These are phyloP conservation scores for Iguana delicatissima DNA, from an alignment of 2,797 vertebrate species.

Conservation along the genomic window DNA sequence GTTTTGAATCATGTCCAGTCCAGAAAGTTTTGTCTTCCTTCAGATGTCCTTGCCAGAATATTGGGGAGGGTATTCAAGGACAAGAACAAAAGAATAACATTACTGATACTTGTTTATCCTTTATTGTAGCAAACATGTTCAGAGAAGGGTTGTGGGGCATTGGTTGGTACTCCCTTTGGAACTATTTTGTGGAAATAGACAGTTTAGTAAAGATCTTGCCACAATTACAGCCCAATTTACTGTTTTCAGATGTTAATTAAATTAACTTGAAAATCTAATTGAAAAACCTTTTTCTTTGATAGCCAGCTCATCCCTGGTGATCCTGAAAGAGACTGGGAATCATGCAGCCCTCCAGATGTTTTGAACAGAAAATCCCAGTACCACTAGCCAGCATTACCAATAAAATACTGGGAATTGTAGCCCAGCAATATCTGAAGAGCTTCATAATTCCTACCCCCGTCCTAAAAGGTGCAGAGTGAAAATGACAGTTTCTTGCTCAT, in stretches of 20 bases:
- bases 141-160: background rate
- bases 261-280: conserved; percentile 22
- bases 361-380: too few species aligned
- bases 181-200: background rate
- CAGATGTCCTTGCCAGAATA: background rate
- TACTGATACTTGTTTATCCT: background rate
- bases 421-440: too few species aligned
- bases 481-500: background rate
- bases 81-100: background rate
- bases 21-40: background rate
- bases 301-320: background rate
- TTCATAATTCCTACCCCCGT: too few species aligned
- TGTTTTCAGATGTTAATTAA: background rate
- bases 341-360: too few species aligned
- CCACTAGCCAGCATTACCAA: too few species aligned
- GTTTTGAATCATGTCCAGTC: background rate
- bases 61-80: background rate
- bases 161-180: background rate
- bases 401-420: too few species aligned
- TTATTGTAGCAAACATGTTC: background rate
- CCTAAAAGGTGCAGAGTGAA: conserved; percentile 12
- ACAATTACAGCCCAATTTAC: conserved; percentile 28
- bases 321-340: background rate
- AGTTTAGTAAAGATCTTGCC: background rate
- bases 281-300: conserved; percentile 33